Conservation (phyloP, 1,140 invertebrate genomes). For the Procambarus clarkii region DNA sequence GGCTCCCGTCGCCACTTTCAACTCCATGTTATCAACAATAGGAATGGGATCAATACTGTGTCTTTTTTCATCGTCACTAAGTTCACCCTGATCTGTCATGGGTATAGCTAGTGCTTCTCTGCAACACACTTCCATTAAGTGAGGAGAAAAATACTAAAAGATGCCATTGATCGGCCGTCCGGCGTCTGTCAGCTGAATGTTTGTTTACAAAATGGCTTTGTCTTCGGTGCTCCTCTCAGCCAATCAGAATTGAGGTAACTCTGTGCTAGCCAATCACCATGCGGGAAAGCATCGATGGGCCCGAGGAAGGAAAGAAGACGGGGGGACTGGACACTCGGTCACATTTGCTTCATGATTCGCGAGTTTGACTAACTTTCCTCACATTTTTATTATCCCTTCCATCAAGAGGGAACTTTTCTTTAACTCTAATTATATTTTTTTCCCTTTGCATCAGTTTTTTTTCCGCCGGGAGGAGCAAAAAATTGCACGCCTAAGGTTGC, state of each 20-base stretch:
- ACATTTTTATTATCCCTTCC: conserved; percentile 39
- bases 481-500: neutral
- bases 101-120: conserved; percentile 42
- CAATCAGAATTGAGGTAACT: conserved; percentile 59
- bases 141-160: conserved; percentile 67
- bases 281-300: conserved; percentile 37
- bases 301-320: conserved; percentile 39
- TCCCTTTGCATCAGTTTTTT: neutral
- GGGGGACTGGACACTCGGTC: conserved; percentile 35
- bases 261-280: conserved; percentile 63
- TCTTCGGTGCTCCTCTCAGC: conserved; percentile 57
- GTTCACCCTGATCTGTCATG: conserved; percentile 57
- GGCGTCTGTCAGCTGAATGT: conserved; percentile 73
- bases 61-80: conserved; percentile 46
- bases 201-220: conserved; percentile 73
- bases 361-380: conserved; percentile 33
- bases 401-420: neutral
- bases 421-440: neutral
- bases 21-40: conserved; percentile 29
- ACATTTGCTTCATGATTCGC: conserved; percentile 57
- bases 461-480: neutral
- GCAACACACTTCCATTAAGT: conserved; percentile 71
- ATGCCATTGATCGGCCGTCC: conserved; percentile 72
- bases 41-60: conserved; percentile 58
- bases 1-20: conserved; percentile 24